phyloP scores from a whole-genome alignment of 2,113 vertebrate species.

The Zosterops lateralis region DNA sequence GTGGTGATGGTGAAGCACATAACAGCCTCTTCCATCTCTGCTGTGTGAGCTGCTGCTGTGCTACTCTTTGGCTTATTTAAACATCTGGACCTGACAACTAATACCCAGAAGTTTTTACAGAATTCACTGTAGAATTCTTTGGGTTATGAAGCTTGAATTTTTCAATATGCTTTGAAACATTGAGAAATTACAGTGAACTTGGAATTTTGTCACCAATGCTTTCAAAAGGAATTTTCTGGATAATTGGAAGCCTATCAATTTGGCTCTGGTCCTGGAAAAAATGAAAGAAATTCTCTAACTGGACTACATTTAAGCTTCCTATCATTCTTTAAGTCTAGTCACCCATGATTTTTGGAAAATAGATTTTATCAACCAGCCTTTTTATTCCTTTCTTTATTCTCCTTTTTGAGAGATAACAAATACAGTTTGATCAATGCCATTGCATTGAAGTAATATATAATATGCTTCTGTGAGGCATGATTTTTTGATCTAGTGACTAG shows the following conservation, averaged over 20 bases:
- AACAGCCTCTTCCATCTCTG: neutral
- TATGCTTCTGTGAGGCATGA: constrained; percentile 16
- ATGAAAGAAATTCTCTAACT: neutral
- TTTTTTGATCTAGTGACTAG: constrained; percentile 47
- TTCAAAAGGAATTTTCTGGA: neutral
- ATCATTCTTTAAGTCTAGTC: constrained; percentile 11
- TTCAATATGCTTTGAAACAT: neutral
- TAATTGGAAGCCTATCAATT: neutral
- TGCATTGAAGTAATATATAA: constrained; percentile 9
- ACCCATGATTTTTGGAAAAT: neutral
- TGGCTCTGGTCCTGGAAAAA: constrained; percentile 19
- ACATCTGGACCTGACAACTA: neutral
- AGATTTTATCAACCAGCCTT: constrained; percentile 24
- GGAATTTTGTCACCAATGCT: neutral
- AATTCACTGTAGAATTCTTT: neutral
- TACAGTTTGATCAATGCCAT: constrained; percentile 28
- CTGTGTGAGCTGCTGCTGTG: neutral
- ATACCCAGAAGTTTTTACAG: neutral
- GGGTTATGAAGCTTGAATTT: neutral
- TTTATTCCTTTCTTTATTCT: constrained; percentile 38
- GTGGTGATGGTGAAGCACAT: neutral
- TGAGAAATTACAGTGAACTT: neutral
- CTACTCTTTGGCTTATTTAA: neutral
- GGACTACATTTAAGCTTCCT: neutral
- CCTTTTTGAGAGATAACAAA: constrained; percentile 31